A percentile compares a stretch with the other conserved stretches of the same genome.
phyloP scores from a whole-genome alignment of 1,140 invertebrate species.

The Spodoptera litura region DNA sequence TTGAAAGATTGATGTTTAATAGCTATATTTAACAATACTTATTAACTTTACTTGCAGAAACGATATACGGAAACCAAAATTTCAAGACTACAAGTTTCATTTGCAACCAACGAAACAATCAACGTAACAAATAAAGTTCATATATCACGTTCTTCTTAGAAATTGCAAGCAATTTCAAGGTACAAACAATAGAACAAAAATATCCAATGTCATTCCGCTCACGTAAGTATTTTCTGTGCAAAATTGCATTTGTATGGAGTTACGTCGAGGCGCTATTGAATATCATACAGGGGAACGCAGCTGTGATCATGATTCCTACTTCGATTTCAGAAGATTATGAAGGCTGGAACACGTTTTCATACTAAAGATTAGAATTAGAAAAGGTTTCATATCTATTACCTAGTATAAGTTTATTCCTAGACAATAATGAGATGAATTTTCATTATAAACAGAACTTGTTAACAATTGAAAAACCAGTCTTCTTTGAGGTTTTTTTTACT shows the following conservation, averaged over 20 bases:
- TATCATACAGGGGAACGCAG: conserved; percentile 27
- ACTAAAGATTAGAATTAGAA: no score
- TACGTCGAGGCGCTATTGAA: conserved; percentile 27
- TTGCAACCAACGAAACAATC: neutral
- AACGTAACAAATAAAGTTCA: conserved; percentile 10
- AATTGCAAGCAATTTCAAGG: neutral
- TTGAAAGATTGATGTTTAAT: no score
- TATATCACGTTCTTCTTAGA: conserved; percentile 13
- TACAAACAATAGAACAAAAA: conserved; percentile 32
- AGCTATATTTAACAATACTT: no score
- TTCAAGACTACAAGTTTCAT: no score
- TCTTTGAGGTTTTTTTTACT: no score
- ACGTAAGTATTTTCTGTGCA: conserved; percentile 30
- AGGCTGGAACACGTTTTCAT: neutral
- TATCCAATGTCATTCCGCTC: conserved; percentile 35
- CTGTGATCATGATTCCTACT: conserved; percentile 15
- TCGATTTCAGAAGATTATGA: conserved; percentile 16
- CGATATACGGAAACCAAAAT: no score
- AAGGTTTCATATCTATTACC: no score
- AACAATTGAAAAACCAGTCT: no score
- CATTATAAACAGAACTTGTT: no score
- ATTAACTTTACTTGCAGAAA: no score
- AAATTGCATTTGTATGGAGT: conserved; percentile 44
- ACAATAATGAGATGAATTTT: no score
- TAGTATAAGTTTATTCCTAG: no score